These are phyloP conservation scores for Astyanax mexicanus DNA, from an alignment of 2,797 vertebrate genomes.

Conservation along the genomic window DNA sequence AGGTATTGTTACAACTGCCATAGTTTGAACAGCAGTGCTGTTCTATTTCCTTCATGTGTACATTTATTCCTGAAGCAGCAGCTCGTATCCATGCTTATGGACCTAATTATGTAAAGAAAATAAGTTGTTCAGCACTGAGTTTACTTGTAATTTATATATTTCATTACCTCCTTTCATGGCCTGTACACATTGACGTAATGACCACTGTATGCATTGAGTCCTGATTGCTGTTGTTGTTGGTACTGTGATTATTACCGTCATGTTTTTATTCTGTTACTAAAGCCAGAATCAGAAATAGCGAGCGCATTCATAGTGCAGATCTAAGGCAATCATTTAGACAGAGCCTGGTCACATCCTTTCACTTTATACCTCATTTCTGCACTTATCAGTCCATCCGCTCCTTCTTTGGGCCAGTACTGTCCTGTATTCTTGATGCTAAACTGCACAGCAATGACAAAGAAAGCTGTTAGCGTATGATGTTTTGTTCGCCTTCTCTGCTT, in stretches of 20 bases:
- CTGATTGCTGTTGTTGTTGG: slow-evolving; percentile 3
- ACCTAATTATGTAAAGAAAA: background rate
- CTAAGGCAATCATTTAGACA: background rate
- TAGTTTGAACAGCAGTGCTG: background rate
- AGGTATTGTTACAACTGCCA: background rate
- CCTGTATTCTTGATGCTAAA: slow-evolving; percentile 1
- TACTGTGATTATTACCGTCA: slow-evolving; percentile 16
- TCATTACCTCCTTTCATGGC: background rate
- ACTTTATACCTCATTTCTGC: slow-evolving; percentile 19
- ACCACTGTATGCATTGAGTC: slow-evolving; percentile 6
- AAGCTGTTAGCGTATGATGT: background rate
- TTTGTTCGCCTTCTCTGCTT: background rate
- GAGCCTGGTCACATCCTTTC: slow-evolving; percentile 6
- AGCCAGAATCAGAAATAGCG: slow-evolving; percentile 46
- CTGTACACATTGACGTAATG: slow-evolving; percentile 3
- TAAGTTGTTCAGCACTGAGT: background rate
- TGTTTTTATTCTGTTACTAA: slow-evolving; percentile 27
- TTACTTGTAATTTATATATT: background rate
- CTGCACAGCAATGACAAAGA: background rate
- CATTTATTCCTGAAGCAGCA: background rate
- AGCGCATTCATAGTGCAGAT: slow-evolving; percentile 38
- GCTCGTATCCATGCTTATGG: background rate
- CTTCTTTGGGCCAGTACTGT: slow-evolving; percentile 36
- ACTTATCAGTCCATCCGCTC: slow-evolving; percentile 12
- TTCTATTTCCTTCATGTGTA: background rate